Evolutionary conservation across 2,113 vertebrate genomes (phyloP).

Genomic region (Microtus richardsoni): DNA sequence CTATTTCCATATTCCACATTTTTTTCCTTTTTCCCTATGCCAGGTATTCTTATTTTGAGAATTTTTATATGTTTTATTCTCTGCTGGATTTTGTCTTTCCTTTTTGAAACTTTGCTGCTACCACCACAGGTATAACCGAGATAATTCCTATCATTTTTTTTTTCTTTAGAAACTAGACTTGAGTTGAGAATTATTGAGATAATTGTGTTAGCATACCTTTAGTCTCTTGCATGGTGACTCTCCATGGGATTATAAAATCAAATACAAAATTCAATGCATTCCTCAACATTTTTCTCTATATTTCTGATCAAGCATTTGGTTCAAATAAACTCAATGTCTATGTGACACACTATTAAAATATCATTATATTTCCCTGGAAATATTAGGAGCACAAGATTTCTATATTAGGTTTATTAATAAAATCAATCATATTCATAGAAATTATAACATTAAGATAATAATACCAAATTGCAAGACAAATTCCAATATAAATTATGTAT

Average conservation of each 20-base stretch:
- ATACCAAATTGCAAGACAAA: not conserved
- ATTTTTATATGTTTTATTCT: not conserved
- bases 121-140: not conserved
- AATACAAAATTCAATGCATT: not conserved
- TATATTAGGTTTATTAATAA: not conserved
- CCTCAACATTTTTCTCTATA: not conserved
- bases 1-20: not conserved
- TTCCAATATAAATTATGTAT: not conserved
- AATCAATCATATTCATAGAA: not conserved
- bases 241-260: not conserved
- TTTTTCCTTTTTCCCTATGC: not conserved
- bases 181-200: not conserved
- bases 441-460: not conserved
- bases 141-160: not conserved
- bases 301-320: not conserved
- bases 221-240: not conserved
- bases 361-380: not conserved
- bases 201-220: not conserved
- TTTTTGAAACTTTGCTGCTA: not conserved
- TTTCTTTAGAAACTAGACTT: not conserved
- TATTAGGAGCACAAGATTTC: not conserved
- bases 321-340: not conserved
- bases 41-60: not conserved
- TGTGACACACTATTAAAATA: not conserved
- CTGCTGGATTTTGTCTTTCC: not conserved